Percentiles rank a stretch among this genome's conserved stretches.
Conservation (phyloP, 2,797 vertebrate genomes). For the Betta splendens region DNA sequence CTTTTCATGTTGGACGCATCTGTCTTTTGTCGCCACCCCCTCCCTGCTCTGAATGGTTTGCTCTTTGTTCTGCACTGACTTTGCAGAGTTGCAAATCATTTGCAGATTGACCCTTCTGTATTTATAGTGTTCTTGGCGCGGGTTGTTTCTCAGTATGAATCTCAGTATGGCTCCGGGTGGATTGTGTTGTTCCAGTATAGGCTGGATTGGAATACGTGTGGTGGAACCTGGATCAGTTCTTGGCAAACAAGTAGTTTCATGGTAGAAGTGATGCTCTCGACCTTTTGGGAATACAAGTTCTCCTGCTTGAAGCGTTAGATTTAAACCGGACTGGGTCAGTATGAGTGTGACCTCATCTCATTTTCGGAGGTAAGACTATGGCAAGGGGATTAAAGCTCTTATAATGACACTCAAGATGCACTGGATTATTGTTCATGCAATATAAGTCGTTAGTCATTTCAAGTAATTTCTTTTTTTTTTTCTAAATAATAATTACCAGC, state of each 20-base stretch:
- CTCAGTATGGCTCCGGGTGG: slow-evolving; percentile 23
- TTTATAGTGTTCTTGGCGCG: slow-evolving; percentile 23
- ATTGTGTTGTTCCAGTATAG: not conserved
- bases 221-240: slow-evolving; percentile 25
- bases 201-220: not conserved
- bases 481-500: too few relatives aligned
- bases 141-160: slow-evolving; percentile 23
- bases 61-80: slow-evolving; percentile 49
- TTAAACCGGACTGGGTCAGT: slow-evolving; percentile 28
- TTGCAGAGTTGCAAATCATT: slow-evolving; percentile 46
- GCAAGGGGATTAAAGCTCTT: not conserved
- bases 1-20: slow-evolving; percentile 48
- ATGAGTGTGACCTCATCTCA: slow-evolving; percentile 61
- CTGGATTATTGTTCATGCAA: not conserved
- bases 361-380: slow-evolving; percentile 65
- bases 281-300: not conserved
- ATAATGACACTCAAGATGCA: not conserved
- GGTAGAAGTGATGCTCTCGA: slow-evolving; percentile 3
- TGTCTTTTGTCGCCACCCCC: slow-evolving; percentile 55
- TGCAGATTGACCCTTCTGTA: slow-evolving; percentile 48
- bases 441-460: too few relatives aligned
- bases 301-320: slow-evolving; percentile 1
- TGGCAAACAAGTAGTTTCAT: slow-evolving; percentile 17
- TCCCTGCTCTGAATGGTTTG: slow-evolving; percentile 56
- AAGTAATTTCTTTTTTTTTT: too few relatives aligned